A percentile compares a stretch with the other conserved stretches of the same genome.
Evolutionary conservation across 2,888 invertebrate species (phyloP).

Genomic region (Drosophila kambysellisi): DNA sequence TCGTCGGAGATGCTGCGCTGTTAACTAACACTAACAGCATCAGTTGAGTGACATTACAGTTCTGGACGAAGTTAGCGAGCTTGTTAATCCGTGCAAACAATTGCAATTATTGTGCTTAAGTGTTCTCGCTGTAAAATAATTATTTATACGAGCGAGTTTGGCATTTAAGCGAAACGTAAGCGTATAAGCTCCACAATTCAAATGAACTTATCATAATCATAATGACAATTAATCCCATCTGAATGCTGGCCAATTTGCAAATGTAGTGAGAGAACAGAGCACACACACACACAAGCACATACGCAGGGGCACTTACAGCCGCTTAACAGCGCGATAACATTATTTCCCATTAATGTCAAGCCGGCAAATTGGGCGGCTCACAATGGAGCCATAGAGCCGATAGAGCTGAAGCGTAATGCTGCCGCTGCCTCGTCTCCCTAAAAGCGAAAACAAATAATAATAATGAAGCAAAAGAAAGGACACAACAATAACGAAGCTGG

Average conservation of each 20-base stretch:
- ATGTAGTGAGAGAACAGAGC: slow-evolving; percentile 16
- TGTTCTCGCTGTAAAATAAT: slow-evolving; percentile 51
- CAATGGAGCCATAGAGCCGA: slow-evolving; percentile 44
- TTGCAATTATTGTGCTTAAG: slow-evolving; percentile 56
- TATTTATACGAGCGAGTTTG: slow-evolving; percentile 33
- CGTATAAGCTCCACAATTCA: background rate
- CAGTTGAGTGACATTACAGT: background rate
- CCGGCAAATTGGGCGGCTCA: slow-evolving; percentile 60
- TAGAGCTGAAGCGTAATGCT: slow-evolving; percentile 4
- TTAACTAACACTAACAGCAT: slow-evolving; percentile 4
- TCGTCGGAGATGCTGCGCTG: slow-evolving; percentile 1
- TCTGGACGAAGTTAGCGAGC: slow-evolving; percentile 2
- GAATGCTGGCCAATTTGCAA: slow-evolving; percentile 39
- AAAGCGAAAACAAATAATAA: slow-evolving; percentile 2
- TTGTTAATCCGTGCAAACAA: slow-evolving; percentile 27
- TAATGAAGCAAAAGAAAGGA: slow-evolving; percentile 1
- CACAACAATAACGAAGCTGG: slow-evolving; percentile 13
- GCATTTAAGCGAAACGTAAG: slow-evolving; percentile 22
- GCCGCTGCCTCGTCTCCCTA: slow-evolving; percentile 1
- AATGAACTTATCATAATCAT: slow-evolving; percentile 32
- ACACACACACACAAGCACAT: slow-evolving; percentile 3
- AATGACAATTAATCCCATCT: slow-evolving; percentile 45
- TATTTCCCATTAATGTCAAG: slow-evolving; percentile 75
- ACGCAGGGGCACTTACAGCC: slow-evolving; percentile 27
- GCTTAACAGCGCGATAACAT: slow-evolving; percentile 76